Percentiles rank a stretch among this genome's conserved stretches.
These are phyloP conservation scores for Bhutanitis thaidina DNA, from an alignment of 2,888 invertebrate genomes.

Conservation along the genomic window DNA sequence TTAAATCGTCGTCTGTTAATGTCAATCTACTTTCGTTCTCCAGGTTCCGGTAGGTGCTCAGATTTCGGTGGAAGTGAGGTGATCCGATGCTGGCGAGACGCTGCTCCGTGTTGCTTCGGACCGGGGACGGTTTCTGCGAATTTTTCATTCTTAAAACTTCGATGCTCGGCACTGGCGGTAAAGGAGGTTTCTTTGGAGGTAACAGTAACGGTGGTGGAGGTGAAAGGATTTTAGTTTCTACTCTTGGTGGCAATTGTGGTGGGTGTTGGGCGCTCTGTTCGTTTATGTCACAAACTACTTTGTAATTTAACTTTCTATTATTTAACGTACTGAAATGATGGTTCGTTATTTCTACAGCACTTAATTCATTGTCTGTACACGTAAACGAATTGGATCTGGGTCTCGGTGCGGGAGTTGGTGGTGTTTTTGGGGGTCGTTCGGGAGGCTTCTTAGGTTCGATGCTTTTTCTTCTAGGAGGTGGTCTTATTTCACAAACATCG, in stretches of 20 bases:
- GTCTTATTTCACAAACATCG: constrained; percentile 78
- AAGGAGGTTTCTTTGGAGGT: constrained; percentile 86
- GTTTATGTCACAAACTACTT: constrained; percentile 69
- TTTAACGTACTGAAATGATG: constrained; percentile 71
- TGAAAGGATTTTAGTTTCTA: constrained; percentile 56
- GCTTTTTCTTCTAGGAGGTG: constrained; percentile 81
- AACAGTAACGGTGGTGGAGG: constrained; percentile 77
- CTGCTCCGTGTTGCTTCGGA: constrained; percentile 66
- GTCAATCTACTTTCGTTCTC: constrained; percentile 68
- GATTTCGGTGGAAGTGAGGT: constrained; percentile 81
- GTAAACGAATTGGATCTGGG: constrained; percentile 80
- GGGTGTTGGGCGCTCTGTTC: constrained; percentile 58
- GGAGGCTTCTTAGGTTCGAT: constrained; percentile 80
- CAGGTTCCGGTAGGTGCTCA: constrained; percentile 79
- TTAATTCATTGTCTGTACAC: constrained; percentile 62
- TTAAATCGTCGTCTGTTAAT: constrained; percentile 53
- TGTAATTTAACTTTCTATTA: constrained; percentile 66
- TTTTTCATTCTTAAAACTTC: constrained; percentile 81
- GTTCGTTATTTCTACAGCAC: constrained; percentile 62
- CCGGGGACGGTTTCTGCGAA: constrained; percentile 57
- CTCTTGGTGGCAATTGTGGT: constrained; percentile 76
- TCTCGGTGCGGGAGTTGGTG: constrained; percentile 70
- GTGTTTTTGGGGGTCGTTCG: constrained; percentile 83
- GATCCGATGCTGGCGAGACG: constrained; percentile 82
- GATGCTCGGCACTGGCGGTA: constrained; percentile 84